Evolutionary conservation across 2,888 invertebrate genomes (phyloP).

Genomic region (Diarsia dahlii): DNA sequence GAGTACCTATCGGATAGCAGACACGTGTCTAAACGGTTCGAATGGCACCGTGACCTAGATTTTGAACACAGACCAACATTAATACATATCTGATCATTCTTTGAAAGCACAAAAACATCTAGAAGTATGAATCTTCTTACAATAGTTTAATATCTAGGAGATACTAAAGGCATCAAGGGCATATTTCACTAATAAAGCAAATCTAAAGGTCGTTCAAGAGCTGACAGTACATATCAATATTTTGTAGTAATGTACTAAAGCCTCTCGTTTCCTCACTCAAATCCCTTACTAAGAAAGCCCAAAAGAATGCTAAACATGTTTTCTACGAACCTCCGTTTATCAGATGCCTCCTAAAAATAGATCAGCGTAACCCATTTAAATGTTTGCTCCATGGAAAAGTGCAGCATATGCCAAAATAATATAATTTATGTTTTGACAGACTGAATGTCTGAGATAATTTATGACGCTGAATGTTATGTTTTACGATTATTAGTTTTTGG

Average conservation of each 20-base stretch:
- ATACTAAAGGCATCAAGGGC: not conserved
- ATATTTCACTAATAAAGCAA: not conserved
- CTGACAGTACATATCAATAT: not conserved
- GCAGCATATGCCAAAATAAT: slow-evolving; percentile 60
- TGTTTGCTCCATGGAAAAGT: slow-evolving; percentile 53
- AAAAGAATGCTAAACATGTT: slow-evolving; percentile 21
- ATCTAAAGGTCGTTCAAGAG: not conserved
- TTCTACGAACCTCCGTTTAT: slow-evolving; percentile 21
- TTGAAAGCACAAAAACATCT: not conserved
- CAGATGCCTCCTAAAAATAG: slow-evolving; percentile 53
- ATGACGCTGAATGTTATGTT: slow-evolving; percentile 27
- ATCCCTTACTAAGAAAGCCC: not conserved
- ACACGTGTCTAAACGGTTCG: not conserved
- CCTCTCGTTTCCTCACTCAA: too few species aligned
- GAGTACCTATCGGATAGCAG: not conserved
- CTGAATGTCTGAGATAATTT: slow-evolving; percentile 30
- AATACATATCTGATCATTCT: not conserved
- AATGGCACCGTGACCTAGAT: slow-evolving; percentile 13
- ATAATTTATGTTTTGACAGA: slow-evolving; percentile 52
- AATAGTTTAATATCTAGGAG: not conserved
- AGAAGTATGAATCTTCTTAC: not conserved
- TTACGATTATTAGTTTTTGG: slow-evolving; percentile 25
- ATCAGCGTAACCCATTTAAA: slow-evolving; percentile 59
- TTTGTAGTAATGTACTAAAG: too few species aligned
- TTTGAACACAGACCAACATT: not conserved